phyloP scores from a whole-genome alignment of 2,797 vertebrate species.

The Argentina silus region DNA sequence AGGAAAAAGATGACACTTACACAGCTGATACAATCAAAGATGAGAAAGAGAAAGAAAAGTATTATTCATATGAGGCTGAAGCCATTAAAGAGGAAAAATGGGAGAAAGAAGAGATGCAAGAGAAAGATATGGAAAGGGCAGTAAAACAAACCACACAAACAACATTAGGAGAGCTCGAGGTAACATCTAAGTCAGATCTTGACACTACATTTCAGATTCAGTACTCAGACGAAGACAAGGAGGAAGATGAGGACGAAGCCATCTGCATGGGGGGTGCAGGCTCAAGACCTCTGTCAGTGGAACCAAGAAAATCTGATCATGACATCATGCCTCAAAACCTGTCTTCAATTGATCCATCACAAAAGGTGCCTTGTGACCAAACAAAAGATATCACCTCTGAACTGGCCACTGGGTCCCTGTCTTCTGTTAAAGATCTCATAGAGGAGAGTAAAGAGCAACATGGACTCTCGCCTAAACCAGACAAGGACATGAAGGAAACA shows the following conservation, averaged over 20 bases:
- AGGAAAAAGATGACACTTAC: constrained; percentile 39
- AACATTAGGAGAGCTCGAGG: constrained; percentile 36
- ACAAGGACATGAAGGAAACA: constrained; percentile 49
- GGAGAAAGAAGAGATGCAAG: constrained; percentile 71
- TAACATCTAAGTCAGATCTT: constrained; percentile 47
- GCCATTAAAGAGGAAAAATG: constrained; percentile 69
- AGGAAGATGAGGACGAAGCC: constrained; percentile 76
- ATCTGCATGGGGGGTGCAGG: constrained; percentile 77
- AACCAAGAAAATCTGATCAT: constrained; percentile 65
- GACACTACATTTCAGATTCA: constrained; percentile 70
- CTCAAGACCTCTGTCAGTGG: constrained; percentile 70
- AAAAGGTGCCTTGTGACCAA: constrained; percentile 39
- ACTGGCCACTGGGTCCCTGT: constrained; percentile 42
- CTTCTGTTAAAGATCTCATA: constrained; percentile 64
- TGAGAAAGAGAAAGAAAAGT: constrained; percentile 15
- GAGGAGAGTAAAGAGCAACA: constrained; percentile 52
- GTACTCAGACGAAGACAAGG: constrained; percentile 78
- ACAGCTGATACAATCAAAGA: not conserved
- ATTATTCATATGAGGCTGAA: constrained; percentile 53
- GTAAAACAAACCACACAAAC: constrained; percentile 47
- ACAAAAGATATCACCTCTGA: constrained; percentile 42
- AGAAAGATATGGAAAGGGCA: constrained; percentile 67
- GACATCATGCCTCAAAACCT: constrained; percentile 46
- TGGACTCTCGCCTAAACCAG: constrained; percentile 42
- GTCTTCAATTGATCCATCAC: constrained; percentile 24